Evolutionary conservation across 2,888 invertebrate species (phyloP), one percentile per base, ranked within the genome.

Genomic region (Leucophenga montana): DNA sequence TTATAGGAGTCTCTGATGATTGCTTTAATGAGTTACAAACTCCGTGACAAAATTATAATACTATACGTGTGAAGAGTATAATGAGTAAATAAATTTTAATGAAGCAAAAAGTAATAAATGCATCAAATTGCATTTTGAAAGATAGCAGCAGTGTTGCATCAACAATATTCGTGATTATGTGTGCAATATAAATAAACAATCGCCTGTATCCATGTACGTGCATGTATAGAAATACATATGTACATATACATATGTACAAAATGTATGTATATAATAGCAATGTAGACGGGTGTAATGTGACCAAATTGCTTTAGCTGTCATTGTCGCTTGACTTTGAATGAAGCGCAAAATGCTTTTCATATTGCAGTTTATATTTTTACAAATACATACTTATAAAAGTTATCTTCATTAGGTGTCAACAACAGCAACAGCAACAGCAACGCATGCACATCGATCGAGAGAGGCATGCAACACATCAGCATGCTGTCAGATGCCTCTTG

Each of bases 51-150:
- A n/a, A n/a, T n/a, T n/a, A n/a, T n/a, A n/a, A n/a, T n/a, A n/a
- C n/a, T n/a, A n/a, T n/a, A n/a, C n/a, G n/a, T n/a, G n/a, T n/a
- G n/a, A n/a, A n/a, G n/a, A n/a, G n/a, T n/a, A n/a, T n/a, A n/a
- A 67, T 14, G 33, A 56, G 13, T 53, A 18, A 20, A 53, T 53
- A 20, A 20, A 53, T 53, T 53, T 16, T 20, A 20, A 53, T 18
- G 16, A 61, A 61, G 13, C 44, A 48, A 53, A 59, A 66, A 16
- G 59, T 16, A 18, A 46, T 46, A 64, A 71, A 66, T 66, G 71
- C 69, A 67, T 71, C 67, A 64, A 71, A 71, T 69, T 69, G 71
- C 71, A 69, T 69, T 69, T 69, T 69, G 56, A 69, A 46, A 44
- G 44, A 27, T 66, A 39, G 54, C 39, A 53, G 64, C 64, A 46